Base-by-base conservation (phyloP, 2,113 vertebrate species). In the Pelecanoides urinatrix region DNA sequence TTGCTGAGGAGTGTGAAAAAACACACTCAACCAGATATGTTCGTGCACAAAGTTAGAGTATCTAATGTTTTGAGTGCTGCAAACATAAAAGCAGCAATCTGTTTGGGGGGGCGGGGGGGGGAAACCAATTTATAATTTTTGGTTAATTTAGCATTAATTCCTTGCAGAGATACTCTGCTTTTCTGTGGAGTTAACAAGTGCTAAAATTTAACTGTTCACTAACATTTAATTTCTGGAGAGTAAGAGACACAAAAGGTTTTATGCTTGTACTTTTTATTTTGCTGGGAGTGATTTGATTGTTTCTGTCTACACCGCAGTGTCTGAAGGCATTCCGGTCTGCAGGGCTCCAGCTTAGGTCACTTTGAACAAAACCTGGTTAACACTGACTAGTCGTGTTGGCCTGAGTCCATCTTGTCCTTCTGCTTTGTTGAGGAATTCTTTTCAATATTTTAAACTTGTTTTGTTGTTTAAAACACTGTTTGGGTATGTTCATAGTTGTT, bases 361-460 rank as follows among this genome's bases (percentile, higher is more conserved):
- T 9, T 2, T 45, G 63, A 81, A 59, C 7, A 71, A 63, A 93
- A 67, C 42, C 14, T 86, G 71, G 29, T 67, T 85, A 59, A 55
- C 71, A 32, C 59, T 49, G 27, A 58, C 81, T 42, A 17, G 72
- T 44, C 18, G 23, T n/a, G 42, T 55, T 96, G 73, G 82, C 72
- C 38, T 45, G 38, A 30, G 26, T 78, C 92, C 82, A 93, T n/a
- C 38, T 68, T 45, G 40, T 63, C 65, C 78, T 47, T 68, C 75
- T 75, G 13, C 83, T 93, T 86, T 10, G 8, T 73, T 17, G 70
- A 71, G 81, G 59, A 63, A 55, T 94, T 68, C n/a, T 95, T 38
- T 52, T 92, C 63, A 72, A 71, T 72, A 79, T 74, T 90, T 92
- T 77, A 81, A 91, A 67, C 52, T 55, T 79, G n/a, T 58, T 85